Evolutionary conservation across 2,888 invertebrate genomes (phyloP).

Genomic region (Troides helena): DNA sequence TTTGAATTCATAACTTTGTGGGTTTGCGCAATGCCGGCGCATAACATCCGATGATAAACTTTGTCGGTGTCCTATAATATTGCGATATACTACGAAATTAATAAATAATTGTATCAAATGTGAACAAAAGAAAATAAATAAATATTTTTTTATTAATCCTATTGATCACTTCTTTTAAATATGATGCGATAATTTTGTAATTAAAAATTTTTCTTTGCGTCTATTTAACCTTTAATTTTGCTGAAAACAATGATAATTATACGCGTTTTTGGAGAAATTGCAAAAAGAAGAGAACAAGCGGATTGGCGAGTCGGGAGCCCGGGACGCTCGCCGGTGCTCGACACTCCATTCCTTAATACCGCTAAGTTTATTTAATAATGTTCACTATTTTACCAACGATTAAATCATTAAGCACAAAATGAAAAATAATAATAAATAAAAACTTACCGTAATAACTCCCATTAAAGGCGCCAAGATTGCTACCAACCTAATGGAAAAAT

Average conservation of each 20-base stretch:
- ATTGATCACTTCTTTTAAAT: neutral
- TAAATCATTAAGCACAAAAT: constrained; percentile 31
- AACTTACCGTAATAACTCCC: constrained; percentile 66
- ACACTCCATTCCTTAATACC: constrained; percentile 55
- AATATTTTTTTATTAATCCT: neutral
- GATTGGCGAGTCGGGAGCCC: constrained; percentile 57
- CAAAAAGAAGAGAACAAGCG: constrained; percentile 67
- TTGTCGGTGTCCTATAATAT: constrained; percentile 66
- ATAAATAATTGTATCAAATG: neutral
- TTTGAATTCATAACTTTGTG: constrained; percentile 40
- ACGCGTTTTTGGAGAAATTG: constrained; percentile 62
- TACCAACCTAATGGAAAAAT: constrained; percentile 57
- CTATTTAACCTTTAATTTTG: neutral
- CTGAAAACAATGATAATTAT: constrained; percentile 34
- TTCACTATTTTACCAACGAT: constrained; percentile 38
- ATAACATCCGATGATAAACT: constrained; percentile 77
- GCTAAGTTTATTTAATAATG: constrained; percentile 44
- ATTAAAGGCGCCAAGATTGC: constrained; percentile 61
- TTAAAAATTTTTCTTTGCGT: too few species aligned
- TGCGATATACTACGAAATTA: constrained; percentile 34
- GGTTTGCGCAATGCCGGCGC: constrained; percentile 73
- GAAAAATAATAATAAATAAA: constrained; percentile 33
- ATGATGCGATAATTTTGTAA: too few species aligned
- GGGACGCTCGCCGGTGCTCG: constrained; percentile 41
- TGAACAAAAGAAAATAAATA: neutral